Evolutionary conservation across 1,140 invertebrate genomes (phyloP).

Genomic region (Delia radicum): DNA sequence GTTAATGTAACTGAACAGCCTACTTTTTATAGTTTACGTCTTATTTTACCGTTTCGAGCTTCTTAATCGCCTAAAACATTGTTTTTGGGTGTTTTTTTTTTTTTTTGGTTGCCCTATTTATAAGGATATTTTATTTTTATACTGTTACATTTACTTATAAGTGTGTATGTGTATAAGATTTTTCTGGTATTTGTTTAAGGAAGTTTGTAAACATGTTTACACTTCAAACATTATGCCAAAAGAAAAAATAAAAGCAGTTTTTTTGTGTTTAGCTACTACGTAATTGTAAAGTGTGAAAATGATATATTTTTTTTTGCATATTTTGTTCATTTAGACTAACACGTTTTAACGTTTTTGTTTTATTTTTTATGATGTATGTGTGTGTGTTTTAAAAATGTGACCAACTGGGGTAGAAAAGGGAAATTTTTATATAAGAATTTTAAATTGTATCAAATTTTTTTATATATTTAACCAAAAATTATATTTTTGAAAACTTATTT

Average conservation of each 20-base stretch:
- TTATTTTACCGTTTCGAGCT: no score
- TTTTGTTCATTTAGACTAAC: neutral
- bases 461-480: no score
- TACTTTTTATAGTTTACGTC: no score
- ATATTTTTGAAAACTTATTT: no score
- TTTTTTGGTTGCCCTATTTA: no score
- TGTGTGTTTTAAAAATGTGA: neutral
- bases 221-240: constrained; percentile 17
- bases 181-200: constrained; percentile 32
- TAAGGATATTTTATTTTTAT: neutral
- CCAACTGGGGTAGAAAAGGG: no score
- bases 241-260: constrained; percentile 14
- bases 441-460: no score
- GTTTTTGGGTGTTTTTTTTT: no score
- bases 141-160: constrained; percentile 23
- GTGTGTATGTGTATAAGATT: constrained; percentile 29
- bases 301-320: neutral
- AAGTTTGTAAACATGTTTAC: constrained; percentile 36
- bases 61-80: no score
- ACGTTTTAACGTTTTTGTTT: neutral
- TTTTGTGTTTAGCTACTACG: neutral
- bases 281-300: neutral
- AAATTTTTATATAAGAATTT: no score
- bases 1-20: no score
- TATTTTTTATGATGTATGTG: neutral